These are phyloP conservation scores for Equus przewalskii DNA, from an alignment of 2,113 vertebrate species.

Conservation along the genomic window DNA sequence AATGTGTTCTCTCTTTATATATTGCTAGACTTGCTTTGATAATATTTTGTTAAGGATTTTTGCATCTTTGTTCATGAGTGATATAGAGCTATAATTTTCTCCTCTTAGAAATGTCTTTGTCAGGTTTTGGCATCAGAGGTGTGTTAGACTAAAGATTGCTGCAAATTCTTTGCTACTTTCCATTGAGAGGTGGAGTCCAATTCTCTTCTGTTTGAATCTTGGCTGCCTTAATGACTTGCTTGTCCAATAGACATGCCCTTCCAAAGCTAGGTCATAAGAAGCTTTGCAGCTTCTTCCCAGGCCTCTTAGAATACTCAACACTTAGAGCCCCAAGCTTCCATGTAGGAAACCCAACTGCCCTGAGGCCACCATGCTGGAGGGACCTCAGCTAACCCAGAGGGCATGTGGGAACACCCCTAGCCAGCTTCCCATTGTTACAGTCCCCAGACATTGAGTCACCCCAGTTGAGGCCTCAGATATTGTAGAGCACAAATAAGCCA, in stretches of 20 bases:
- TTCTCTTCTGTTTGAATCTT: neutral
- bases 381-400: neutral
- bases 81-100: constrained; percentile 39
- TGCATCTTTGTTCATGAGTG: neutral
- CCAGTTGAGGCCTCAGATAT: neutral
- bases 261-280: neutral
- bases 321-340: neutral
- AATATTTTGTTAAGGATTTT: constrained; percentile 39
- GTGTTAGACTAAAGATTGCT: neutral
- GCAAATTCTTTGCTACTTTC: neutral
- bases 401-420: neutral
- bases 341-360: neutral
- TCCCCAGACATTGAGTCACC: neutral
- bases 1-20: constrained; percentile 3
- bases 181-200: neutral
- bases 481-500: neutral
- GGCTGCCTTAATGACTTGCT: neutral
- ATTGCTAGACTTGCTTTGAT: neutral
- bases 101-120: constrained; percentile 5
- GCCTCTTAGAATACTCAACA: neutral
- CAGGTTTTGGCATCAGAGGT: constrained; percentile 7
- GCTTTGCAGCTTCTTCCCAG: neutral
- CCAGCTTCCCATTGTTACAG: neutral
- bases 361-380: neutral
- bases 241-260: neutral